Base-by-base conservation (phyloP, 2,113 vertebrate genomes). In the Melozone crissalis region DNA sequence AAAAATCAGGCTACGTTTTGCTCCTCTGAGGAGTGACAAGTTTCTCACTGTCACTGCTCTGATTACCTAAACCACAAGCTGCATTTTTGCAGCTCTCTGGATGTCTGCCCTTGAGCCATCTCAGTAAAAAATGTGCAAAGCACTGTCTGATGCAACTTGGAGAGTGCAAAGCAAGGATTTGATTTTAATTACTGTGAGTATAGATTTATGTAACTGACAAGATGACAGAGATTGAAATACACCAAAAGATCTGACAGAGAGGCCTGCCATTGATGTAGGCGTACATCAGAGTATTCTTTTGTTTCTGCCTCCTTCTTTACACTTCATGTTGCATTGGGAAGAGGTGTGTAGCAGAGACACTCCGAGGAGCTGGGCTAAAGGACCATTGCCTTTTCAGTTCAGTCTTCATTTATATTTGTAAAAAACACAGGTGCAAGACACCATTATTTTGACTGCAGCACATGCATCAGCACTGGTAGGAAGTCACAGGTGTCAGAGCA, bases 191-290 rank as follows among this genome's bases (percentile, higher is more conserved):
- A n/a, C 41, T 82, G 6, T 61, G 41, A 89, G 61, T 80, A 27
- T 11, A 71, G 33, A 44, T 83, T 81, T 85, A 47, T 77, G 35
- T 27, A 86, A 23, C 46, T 80, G 74, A 68, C 35, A 75, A 31
- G n/a, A 33, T 77, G 63, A 54, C 51, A 87, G 37, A 77, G n/a
- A 37, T 0, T 57, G 51, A 93, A 89, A 63, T 39, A 27, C 15
- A 41, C 21, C 13, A 17, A 23, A 66, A 75, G 44, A 84, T 15
- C 15, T 93, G 69, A 47, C 62, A 79, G 74, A 76, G 37, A 78
- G 43, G 7, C 0, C 0, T 68, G n/a, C 39, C 23, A 18, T 2
- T 41, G 54, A 37, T 58, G 65, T 51, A 78, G 39, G n/a, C 0
- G 0, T 58, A 54, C 5, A 33, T 63, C 59, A 78, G 11, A 0